phyloP scores from a whole-genome alignment of 2,888 invertebrate species.

The Agelastica alni region DNA sequence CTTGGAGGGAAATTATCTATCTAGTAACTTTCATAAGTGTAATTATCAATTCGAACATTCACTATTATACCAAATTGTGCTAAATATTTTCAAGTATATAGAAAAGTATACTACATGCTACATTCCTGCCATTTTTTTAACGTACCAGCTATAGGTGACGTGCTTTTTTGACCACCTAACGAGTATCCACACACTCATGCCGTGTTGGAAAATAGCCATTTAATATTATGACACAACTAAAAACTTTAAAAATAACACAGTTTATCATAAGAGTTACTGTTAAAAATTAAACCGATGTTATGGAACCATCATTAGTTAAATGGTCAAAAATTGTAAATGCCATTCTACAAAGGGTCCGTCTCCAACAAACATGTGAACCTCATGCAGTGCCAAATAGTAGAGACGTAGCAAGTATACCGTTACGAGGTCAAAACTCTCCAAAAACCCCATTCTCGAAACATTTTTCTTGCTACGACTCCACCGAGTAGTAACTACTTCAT shows the following conservation, averaged over 20 bases:
- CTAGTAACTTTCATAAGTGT: conserved; percentile 42
- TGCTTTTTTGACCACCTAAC: conserved; percentile 11
- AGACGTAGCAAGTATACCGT: too few relatives aligned
- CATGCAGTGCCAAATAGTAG: conserved; percentile 30
- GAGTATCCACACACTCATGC: too few relatives aligned
- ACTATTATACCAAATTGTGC: conserved; percentile 45
- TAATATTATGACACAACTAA: too few relatives aligned
- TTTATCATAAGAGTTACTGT: too few relatives aligned
- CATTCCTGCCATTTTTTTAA: conserved; percentile 1
- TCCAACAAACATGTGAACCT: conserved; percentile 30
- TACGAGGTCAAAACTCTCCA: too few relatives aligned
- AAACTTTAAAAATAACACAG: too few relatives aligned
- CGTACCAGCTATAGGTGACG: conserved; percentile 11
- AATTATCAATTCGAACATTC: conserved; percentile 34
- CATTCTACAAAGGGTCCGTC: too few relatives aligned
- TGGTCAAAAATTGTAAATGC: background rate
- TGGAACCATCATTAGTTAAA: too few relatives aligned
- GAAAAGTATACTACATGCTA: conserved; percentile 11
- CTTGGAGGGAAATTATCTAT: conserved; percentile 50
- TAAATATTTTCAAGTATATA: conserved; percentile 31
- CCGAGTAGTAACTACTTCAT: conserved; percentile 23
- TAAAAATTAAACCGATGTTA: too few relatives aligned
- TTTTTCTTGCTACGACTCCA: too few relatives aligned
- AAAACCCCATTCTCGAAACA: too few relatives aligned
- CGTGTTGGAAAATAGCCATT: too few relatives aligned